Base-by-base conservation (phyloP, 1,140 invertebrate genomes). In the Tachypleus tridentatus region DNA sequence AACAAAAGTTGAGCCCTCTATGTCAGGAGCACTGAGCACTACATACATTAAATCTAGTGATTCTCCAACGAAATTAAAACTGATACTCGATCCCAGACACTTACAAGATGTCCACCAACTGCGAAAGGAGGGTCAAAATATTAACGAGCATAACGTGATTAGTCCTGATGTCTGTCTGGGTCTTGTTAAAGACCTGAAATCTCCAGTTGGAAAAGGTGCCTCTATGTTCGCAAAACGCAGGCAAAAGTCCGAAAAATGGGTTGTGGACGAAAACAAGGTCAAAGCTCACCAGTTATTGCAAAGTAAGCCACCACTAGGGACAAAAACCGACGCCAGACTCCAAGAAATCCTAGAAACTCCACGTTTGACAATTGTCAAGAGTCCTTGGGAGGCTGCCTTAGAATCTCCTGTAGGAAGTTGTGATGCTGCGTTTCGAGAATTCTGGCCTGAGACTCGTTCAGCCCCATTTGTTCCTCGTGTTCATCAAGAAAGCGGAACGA, bases 171-270 rank as follows among this genome's bases (percentile, higher is more conserved):
- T 86, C 54, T 86, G 86, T 73, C 83, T 85, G 63, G 84, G 84
- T 69, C 82, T 90, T 62, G 86, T 89, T 29, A 84, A 83, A 66
- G 87, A 88, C 73, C 78, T 90, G 57, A 86, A 88, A 72, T 83
- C 84, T 68, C 86, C 87, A 49, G 84, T 81, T 74, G 87, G 87
- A 74, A 86, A 87, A 82, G 87, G 89, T 66, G 89, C 88, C 11
- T 87, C 89, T 76, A 81, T 93, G 73, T 93, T 92, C 79, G 89
- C 89, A 9, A 91, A 91, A 74, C 82, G 89, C 58, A 84, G 87
- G 73, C 88, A 87, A 80, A 83, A 86, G 70, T 87, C 87, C 3
- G 88, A 92, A 73, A 89, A 91, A 76, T 93, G 88, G 87, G 82
- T 92, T 10, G 86, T 92, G 11, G 89, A 89, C 70, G 87, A 88